phyloP scores from a whole-genome alignment of 2,888 invertebrate genomes.

The Luffia ferchaultella region DNA sequence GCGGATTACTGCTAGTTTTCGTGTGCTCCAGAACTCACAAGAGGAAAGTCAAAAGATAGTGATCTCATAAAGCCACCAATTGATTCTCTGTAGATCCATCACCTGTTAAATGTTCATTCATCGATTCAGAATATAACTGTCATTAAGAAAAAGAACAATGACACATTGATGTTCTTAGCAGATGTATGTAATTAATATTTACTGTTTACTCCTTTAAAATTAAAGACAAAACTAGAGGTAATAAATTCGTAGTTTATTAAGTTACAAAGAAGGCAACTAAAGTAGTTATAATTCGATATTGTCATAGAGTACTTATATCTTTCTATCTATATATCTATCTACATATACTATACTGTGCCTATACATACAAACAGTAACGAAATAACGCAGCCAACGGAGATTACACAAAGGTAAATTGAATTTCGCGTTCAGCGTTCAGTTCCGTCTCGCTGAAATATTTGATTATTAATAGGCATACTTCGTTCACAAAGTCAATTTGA shows the following conservation, averaged over 20 bases:
- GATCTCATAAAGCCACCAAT: background rate
- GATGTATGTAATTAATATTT: background rate
- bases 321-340: no score
- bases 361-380: background rate
- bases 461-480: background rate
- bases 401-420: background rate
- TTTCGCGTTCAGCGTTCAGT: background rate
- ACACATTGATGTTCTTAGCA: background rate
- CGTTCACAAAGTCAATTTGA: background rate
- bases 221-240: background rate
- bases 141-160: background rate
- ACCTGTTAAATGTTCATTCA: background rate
- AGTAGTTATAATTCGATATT: no score
- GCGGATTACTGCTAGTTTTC: background rate
- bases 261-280: no score
- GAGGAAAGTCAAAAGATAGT: background rate
- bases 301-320: no score
- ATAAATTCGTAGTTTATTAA: no score
- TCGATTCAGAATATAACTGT: background rate
- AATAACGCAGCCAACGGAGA: background rate
- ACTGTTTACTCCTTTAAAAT: background rate
- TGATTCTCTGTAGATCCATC: background rate
- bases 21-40: background rate
- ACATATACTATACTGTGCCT: no score
- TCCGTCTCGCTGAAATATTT: background rate